Evolutionary conservation across 2,113 vertebrate genomes (phyloP).

Genomic region (Tor tambroides): DNA sequence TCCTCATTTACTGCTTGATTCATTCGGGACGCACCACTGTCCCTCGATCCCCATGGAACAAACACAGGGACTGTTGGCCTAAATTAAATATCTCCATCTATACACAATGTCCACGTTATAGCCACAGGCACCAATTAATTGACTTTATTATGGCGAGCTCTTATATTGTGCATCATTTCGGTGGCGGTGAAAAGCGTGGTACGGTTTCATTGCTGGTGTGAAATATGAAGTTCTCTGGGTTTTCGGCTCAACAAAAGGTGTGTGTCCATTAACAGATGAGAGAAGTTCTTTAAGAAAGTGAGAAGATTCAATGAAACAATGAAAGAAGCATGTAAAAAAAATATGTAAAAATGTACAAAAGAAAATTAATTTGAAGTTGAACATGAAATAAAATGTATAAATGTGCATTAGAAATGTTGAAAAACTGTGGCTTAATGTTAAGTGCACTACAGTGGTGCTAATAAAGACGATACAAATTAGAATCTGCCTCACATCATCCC

Average conservation of each 20-base stretch:
- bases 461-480: not conserved
- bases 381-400: not conserved
- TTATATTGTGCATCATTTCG: conserved; percentile 38
- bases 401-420: not conserved
- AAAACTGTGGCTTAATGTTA: not conserved
- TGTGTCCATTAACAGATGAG: not conserved
- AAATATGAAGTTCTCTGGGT: conserved; percentile 13
- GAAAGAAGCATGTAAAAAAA: not conserved
- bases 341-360: not conserved
- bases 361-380: not conserved
- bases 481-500: not conserved
- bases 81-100: conserved; percentile 61
- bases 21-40: conserved; percentile 73
- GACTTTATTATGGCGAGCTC: conserved; percentile 35
- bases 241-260: not conserved
- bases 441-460: not conserved
- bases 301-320: not conserved
- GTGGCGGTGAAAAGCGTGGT: not conserved
- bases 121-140: conserved; percentile 53
- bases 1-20: conserved; percentile 78
- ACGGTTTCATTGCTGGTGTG: conserved; percentile 4
- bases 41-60: conserved; percentile 70
- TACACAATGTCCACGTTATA: conserved; percentile 45
- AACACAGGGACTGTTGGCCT: conserved; percentile 53
- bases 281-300: not conserved